These are phyloP conservation scores for Aegotheles bennettii DNA, from an alignment of 2,113 vertebrate genomes.

Conservation along the genomic window DNA sequence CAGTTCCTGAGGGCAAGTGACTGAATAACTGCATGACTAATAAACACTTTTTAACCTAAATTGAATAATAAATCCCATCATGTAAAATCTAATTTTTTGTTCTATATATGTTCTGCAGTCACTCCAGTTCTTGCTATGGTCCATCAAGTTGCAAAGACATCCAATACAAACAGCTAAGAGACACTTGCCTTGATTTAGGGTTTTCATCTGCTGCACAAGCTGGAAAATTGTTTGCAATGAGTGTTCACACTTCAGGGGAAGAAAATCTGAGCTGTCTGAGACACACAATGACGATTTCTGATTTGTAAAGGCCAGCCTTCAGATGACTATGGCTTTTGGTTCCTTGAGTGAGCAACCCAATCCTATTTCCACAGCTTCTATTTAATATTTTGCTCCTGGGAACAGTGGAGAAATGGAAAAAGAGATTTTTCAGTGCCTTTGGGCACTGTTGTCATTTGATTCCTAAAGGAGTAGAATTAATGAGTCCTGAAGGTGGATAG, in stretches of 20 bases:
- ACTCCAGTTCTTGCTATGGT: neutral
- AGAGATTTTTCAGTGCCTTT: neutral
- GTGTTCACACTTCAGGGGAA: neutral
- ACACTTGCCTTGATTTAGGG: conserved; percentile 15
- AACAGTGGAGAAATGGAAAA: neutral
- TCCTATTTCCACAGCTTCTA: neutral
- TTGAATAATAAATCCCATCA: conserved; percentile 19
- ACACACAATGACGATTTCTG: neutral
- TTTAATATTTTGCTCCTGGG: neutral
- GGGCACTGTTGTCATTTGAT: neutral
- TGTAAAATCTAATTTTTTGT: neutral
- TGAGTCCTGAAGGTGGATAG: neutral
- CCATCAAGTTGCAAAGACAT: neutral
- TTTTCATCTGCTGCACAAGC: neutral
- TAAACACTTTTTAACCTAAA: conserved; percentile 24
- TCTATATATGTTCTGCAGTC: neutral
- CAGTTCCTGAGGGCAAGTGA: neutral
- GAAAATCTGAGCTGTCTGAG: neutral
- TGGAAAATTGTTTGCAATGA: neutral
- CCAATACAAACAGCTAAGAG: neutral
- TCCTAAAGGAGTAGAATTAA: neutral
- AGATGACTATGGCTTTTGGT: neutral
- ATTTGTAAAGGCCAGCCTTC: neutral
- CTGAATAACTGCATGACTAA: neutral
- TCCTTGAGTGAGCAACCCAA: neutral